phyloP scores from a whole-genome alignment of 2,113 vertebrate species.

The Oophaga pumilio region DNA sequence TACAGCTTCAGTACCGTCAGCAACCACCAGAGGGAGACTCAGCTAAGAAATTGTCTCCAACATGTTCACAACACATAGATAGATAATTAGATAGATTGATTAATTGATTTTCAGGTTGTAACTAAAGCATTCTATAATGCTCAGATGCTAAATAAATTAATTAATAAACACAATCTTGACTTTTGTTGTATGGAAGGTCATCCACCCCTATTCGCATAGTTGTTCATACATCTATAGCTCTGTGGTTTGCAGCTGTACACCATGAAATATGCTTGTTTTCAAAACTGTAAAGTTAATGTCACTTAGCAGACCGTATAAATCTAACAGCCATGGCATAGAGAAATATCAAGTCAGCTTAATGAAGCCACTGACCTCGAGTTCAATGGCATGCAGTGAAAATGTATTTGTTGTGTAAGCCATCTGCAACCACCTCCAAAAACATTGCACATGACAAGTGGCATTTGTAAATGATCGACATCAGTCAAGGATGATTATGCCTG shows the following conservation, averaged over 20 bases:
- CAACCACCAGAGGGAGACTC: no score
- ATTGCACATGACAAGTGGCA: conserved; percentile 25
- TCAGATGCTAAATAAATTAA: no score
- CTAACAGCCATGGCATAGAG: conserved; percentile 24
- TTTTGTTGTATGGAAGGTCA: not conserved
- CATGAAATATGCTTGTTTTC: conserved; percentile 28
- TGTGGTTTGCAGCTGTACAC: not conserved
- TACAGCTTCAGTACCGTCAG: no score
- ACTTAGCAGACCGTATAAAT: conserved; percentile 19
- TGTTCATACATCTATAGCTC: not conserved
- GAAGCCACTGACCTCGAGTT: conserved; percentile 46
- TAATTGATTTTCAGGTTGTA: no score
- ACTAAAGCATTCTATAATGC: no score
- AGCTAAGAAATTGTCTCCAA: no score
- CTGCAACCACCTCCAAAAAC: not conserved
- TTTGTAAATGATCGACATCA: conserved; percentile 4
- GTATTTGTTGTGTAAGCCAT: conserved; percentile 2
- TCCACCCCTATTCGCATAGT: not conserved
- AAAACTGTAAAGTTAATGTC: conserved; percentile 31
- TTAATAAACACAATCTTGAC: not conserved
- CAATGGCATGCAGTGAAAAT: conserved; percentile 36
- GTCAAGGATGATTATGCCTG: conserved; percentile 26
- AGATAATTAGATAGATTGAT: no score
- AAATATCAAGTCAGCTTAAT: conserved; percentile 47
- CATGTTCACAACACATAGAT: no score